These are phyloP conservation scores for Sylvia atricapilla DNA, from an alignment of 2,113 vertebrate species.

Conservation along the genomic window DNA sequence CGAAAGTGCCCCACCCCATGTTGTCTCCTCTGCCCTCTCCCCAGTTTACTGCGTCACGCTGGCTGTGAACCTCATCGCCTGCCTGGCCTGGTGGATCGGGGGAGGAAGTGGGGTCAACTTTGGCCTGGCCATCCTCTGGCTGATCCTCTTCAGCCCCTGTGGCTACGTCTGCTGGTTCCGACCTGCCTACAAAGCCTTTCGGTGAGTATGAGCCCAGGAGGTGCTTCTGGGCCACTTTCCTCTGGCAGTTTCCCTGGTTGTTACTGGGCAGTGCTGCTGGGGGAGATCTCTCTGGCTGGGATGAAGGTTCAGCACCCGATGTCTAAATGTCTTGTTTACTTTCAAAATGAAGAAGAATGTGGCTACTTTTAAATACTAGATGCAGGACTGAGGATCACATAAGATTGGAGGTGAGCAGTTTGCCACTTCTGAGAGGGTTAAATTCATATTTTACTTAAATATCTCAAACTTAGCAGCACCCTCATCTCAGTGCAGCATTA, in stretches of 20 bases:
- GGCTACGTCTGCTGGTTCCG: slow-evolving; percentile 94
- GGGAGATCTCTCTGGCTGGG: not conserved
- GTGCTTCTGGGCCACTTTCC: rapidly evolving
- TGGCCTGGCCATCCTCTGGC: slow-evolving; percentile 88
- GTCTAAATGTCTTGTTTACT: not conserved
- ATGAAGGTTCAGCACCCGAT: not conserved
- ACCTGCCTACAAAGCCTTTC: slow-evolving; percentile 92
- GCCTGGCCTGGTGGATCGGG: slow-evolving; percentile 92
- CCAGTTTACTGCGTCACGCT: slow-evolving; percentile 89
- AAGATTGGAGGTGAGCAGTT: not conserved
- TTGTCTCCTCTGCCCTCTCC: not conserved
- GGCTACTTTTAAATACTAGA: not conserved
- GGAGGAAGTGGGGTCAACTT: slow-evolving; percentile 81
- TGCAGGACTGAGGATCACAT: not conserved
- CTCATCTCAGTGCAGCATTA: not conserved
- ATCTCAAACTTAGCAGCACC: not conserved
- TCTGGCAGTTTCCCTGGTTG: not conserved
- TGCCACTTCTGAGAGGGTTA: not conserved
- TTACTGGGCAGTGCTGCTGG: not conserved
- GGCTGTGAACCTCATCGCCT: slow-evolving; percentile 82
- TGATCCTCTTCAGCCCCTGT: slow-evolving; percentile 89
- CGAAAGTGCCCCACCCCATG: rapidly evolving
- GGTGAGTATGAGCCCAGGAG: slow-evolving; percentile 65
- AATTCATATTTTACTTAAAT: not conserved
- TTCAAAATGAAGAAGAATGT: not conserved